These are phyloP conservation scores for Chaetops frenatus DNA, from an alignment of 2,113 vertebrate species.

Conservation along the genomic window DNA sequence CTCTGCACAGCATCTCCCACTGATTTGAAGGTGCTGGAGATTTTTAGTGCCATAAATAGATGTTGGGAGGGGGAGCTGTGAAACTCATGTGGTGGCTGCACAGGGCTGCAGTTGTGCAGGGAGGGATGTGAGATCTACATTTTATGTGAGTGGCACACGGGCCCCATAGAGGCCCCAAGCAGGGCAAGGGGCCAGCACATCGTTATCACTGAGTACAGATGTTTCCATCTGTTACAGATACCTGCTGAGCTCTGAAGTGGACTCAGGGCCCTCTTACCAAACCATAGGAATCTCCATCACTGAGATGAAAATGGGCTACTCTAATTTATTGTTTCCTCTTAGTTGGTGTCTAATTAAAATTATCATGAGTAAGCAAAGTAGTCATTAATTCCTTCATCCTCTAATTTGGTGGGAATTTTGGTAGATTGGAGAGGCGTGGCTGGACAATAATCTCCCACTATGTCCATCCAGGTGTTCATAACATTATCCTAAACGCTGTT, in stretches of 20 bases:
- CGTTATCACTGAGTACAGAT: not conserved
- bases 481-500: not conserved
- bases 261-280: not conserved
- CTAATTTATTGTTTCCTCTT: not conserved
- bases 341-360: not conserved
- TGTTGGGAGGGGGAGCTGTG: not conserved
- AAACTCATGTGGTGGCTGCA: not conserved
- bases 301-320: not conserved
- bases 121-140: not conserved
- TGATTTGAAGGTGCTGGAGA: slow-evolving; percentile 1
- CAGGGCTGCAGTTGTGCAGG: not conserved
- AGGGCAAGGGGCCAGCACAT: not conserved
- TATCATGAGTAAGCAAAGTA: not conserved
- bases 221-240: not conserved
- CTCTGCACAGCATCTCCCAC: slow-evolving; percentile 1
- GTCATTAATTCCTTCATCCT: not conserved
- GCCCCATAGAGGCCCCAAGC: not conserved
- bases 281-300: not conserved
- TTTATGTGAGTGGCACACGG: rapidly evolving
- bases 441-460: not conserved
- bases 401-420: not conserved
- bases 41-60: slow-evolving; percentile 4
- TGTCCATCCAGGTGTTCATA: not conserved
- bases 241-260: not conserved
- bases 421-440: not conserved